These are phyloP conservation scores for Paguma larvata DNA, from an alignment of 2,797 vertebrate species.

Conservation along the genomic window DNA sequence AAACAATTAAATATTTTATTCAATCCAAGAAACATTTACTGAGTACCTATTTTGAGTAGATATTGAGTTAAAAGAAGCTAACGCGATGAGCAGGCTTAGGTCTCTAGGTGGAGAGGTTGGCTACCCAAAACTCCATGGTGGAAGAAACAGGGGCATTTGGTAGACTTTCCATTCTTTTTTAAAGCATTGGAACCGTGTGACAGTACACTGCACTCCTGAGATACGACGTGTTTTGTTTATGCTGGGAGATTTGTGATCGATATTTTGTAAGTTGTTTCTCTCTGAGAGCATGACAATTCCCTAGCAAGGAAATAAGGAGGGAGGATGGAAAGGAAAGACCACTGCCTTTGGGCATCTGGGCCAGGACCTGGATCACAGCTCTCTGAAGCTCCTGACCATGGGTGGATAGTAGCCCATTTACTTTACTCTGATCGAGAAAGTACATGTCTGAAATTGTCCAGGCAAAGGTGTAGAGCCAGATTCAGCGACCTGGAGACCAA, in stretches of 20 bases:
- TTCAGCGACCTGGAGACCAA: background rate
- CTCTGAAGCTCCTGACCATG: background rate
- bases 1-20: background rate
- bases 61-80: background rate
- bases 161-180: background rate
- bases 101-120: background rate
- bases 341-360: background rate
- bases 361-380: background rate
- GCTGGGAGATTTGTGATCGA: background rate
- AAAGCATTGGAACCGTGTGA: background rate
- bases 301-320: background rate
- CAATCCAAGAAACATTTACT: background rate
- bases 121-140: background rate
- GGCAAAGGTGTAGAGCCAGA: background rate
- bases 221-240: background rate
- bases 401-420: background rate
- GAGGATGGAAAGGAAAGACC: background rate
- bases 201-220: accelerated
- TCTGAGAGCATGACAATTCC: background rate
- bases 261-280: background rate
- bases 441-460: background rate
- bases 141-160: background rate
- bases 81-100: background rate
- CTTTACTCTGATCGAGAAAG: background rate
- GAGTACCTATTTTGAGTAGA: background rate